Evolutionary conservation across 1,140 invertebrate genomes (phyloP).

Genomic region (Leptinotarsa texana): DNA sequence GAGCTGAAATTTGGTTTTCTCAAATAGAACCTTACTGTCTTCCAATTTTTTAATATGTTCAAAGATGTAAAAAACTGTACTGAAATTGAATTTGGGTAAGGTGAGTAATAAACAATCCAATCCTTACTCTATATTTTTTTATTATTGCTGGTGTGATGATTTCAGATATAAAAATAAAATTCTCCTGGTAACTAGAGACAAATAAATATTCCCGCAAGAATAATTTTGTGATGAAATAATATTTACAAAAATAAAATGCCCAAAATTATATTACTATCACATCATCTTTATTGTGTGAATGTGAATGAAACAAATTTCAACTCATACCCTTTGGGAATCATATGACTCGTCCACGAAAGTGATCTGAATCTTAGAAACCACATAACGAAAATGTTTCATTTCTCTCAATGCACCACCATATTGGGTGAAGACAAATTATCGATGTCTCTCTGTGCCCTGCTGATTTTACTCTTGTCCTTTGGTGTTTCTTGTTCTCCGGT

Average conservation of each 20-base stretch:
- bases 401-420: constrained; percentile 50
- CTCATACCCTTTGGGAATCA: neutral
- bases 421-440: constrained; percentile 66
- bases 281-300: neutral
- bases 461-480: constrained; percentile 91
- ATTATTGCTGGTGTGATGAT: too few species aligned
- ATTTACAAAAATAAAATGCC: constrained; percentile 6
- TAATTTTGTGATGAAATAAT: neutral
- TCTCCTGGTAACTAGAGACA: too few species aligned
- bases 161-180: too few species aligned
- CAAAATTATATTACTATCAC: constrained; percentile 17
- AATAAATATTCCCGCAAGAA: too few species aligned
- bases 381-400: neutral
- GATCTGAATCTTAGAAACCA: neutral
- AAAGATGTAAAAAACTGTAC: too few species aligned
- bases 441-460: constrained; percentile 88
- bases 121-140: too few species aligned
- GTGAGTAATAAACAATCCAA: too few species aligned
- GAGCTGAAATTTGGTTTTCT: too few species aligned
- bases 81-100: too few species aligned
- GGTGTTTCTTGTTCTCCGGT: constrained; percentile 85
- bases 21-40: too few species aligned
- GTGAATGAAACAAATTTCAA: neutral
- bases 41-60: too few species aligned
- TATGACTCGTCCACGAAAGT: neutral